Conservation (phyloP, 2,797 vertebrate species). For the Mergus octosetaceus region DNA sequence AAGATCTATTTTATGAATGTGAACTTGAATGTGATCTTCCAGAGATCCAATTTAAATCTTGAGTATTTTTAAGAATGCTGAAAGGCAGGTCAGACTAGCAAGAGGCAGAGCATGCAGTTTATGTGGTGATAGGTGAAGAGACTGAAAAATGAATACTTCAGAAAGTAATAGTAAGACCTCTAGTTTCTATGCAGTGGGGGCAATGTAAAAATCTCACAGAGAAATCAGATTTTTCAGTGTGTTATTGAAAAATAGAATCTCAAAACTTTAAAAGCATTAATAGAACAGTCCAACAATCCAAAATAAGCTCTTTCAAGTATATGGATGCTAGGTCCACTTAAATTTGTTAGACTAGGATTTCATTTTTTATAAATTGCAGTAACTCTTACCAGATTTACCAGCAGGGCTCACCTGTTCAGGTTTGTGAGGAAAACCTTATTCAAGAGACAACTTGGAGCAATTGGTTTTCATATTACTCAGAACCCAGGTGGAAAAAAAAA, state of each 20-base stretch:
- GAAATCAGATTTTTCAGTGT: neutral
- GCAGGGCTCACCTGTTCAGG: neutral
- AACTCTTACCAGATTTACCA: neutral
- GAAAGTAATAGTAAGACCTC: neutral
- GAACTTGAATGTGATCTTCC: neutral
- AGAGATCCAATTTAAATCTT: neutral
- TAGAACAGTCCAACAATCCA: neutral
- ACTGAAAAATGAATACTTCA: neutral
- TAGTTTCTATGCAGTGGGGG: neutral
- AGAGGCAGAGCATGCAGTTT: neutral
- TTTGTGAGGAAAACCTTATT: neutral
- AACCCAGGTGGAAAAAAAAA: too few relatives aligned
- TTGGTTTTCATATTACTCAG: neutral
- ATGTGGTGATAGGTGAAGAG: neutral
- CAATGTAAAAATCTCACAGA: neutral
- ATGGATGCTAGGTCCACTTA: neutral
- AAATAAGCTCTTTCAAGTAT: neutral
- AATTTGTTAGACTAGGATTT: neutral
- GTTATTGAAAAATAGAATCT: neutral
- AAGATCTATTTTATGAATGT: neutral
- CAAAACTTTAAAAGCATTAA: neutral
- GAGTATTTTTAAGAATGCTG: neutral
- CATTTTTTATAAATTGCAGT: neutral
- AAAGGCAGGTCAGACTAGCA: neutral
- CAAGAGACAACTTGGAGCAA: neutral